These are phyloP conservation scores for Euglossa dilemma DNA, from an alignment of 1,140 invertebrate genomes.

Conservation along the genomic window DNA sequence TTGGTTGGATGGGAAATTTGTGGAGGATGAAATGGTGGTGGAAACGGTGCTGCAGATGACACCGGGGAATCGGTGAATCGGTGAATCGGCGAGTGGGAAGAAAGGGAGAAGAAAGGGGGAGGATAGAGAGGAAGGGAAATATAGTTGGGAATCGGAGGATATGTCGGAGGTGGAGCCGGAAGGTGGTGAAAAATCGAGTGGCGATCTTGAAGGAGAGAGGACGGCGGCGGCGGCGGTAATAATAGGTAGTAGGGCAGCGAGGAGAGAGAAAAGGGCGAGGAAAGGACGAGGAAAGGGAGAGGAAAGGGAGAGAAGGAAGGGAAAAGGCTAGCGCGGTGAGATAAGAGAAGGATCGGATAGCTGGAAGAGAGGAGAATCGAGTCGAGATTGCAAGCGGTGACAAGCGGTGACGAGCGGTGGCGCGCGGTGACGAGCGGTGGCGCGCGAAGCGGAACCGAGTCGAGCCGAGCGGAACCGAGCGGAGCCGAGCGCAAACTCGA, in stretches of 20 bases:
- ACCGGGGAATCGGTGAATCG: no score
- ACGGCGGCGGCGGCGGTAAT: no score
- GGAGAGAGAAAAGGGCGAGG: not conserved
- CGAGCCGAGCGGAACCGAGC: slow-evolving; percentile 62
- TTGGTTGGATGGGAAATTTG: not conserved
- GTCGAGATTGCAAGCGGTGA: slow-evolving; percentile 21
- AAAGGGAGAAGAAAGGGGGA: not conserved
- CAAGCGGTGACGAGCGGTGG: slow-evolving; percentile 32
- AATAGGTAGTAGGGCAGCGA: not conserved
- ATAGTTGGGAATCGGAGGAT: not conserved
- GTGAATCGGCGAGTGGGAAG: not conserved
- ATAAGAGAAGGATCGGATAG: not conserved
- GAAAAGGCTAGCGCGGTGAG: not conserved
- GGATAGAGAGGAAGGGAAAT: not conserved
- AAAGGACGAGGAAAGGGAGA: not conserved
- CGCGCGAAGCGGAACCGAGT: slow-evolving; percentile 66
- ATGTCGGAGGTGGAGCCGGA: not conserved
- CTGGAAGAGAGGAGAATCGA: not conserved
- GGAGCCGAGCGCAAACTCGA: slow-evolving; percentile 59
- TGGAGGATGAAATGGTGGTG: no score
- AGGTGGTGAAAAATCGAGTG: not conserved
- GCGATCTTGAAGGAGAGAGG: no score
- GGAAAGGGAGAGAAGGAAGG: not conserved
- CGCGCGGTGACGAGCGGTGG: slow-evolving; percentile 58
- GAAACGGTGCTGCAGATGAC: not conserved